A percentile compares a stretch with the other conserved stretches of the same genome.
phyloP scores from a whole-genome alignment of 2,888 invertebrate species.

The Sialis fuliginosa region DNA sequence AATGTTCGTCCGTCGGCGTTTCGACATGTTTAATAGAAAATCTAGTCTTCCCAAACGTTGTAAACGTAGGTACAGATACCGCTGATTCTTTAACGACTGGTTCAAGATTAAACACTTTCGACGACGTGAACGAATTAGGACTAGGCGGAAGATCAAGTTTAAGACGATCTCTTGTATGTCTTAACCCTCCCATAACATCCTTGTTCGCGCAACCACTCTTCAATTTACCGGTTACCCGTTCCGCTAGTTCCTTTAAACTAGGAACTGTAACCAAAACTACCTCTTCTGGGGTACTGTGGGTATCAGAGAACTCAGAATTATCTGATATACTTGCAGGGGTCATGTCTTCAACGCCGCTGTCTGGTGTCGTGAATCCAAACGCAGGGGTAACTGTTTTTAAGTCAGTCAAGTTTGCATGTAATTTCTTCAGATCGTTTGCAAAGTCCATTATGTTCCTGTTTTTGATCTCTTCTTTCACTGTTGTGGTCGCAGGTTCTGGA shows the following conservation, averaged over 20 bases:
- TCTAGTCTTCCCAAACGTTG: slow-evolving; percentile 37
- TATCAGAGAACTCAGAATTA: slow-evolving; percentile 6
- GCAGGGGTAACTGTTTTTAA: slow-evolving; percentile 20
- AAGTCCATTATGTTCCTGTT: slow-evolving; percentile 6
- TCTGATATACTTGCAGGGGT: slow-evolving; percentile 27
- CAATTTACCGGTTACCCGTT: slow-evolving; percentile 10
- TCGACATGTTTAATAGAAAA: slow-evolving; percentile 26
- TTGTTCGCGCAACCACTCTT: slow-evolving; percentile 9
- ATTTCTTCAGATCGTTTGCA: slow-evolving; percentile 4
- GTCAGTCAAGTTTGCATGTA: slow-evolving; percentile 16
- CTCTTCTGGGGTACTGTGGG: not conserved
- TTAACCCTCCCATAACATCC: slow-evolving; percentile 39
- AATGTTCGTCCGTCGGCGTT: slow-evolving; percentile 19
- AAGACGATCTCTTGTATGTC: slow-evolving; percentile 53
- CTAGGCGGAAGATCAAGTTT: slow-evolving; percentile 50
- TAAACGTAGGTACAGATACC: slow-evolving; percentile 30
- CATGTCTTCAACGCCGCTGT: slow-evolving; percentile 42
- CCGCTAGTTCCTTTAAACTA: slow-evolving; percentile 19
- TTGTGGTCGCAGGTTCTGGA: not conserved
- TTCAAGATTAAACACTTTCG: slow-evolving; percentile 22
- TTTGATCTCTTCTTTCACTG: slow-evolving; percentile 1
- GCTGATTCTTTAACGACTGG: slow-evolving; percentile 22
- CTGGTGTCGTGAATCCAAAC: slow-evolving; percentile 36
- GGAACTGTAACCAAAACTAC: too few species aligned
- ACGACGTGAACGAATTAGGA: slow-evolving; percentile 26